Evolutionary conservation across 1,140 invertebrate genomes (phyloP), one percentile per base, ranked within the genome.

Genomic region (Zaprionus nigranus): DNA sequence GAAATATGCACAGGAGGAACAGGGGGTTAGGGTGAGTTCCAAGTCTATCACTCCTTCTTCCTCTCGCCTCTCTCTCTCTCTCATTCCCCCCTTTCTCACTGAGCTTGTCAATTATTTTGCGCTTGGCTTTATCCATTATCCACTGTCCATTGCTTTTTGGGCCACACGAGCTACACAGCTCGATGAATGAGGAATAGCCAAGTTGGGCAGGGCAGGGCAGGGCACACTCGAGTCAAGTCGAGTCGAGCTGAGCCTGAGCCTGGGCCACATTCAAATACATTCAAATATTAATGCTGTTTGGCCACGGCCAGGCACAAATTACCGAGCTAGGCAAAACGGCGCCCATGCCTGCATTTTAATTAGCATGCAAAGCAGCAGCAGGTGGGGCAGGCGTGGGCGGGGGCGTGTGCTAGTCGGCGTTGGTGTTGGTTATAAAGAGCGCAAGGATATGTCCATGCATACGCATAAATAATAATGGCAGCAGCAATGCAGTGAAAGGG

Each of bases 1-100:
- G 82, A 91, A 91, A 91, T 91, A 76, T 72, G 90, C 90, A 74
- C 82, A 86, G 80, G 82, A 83, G 78, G 85, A 91, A 75, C 82
- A 91, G 78, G 90, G 90, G 90, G 90, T 91, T 56, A 91, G 90
- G 90, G 83, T 88, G 81, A 90, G 85, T 81, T 60, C 40, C 40
- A 17, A 17, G 40, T 46, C 20, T 66, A 2, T 28, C 36, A 2
- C 63, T 13, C 40, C 9, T 9, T 3, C 30, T 59, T 24, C n/a
- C 43, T 26, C 28, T 13, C 26, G 6, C 5, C 40, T 57, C 26
- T n/a, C 40, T n/a, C 36, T 38, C 28, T 34, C 28, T 46, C 38
- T 57, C 59, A 43, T 11, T n/a, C 20, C 9, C 20, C 9, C 12
- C n/a, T 43, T n/a, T n/a, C 30, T 22, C 63, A 11, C 9, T 26